Percentiles rank a stretch among this genome's conserved stretches.
Conservation (phyloP, 2,797 vertebrate genomes). For the Hipposideros larvatus region DNA sequence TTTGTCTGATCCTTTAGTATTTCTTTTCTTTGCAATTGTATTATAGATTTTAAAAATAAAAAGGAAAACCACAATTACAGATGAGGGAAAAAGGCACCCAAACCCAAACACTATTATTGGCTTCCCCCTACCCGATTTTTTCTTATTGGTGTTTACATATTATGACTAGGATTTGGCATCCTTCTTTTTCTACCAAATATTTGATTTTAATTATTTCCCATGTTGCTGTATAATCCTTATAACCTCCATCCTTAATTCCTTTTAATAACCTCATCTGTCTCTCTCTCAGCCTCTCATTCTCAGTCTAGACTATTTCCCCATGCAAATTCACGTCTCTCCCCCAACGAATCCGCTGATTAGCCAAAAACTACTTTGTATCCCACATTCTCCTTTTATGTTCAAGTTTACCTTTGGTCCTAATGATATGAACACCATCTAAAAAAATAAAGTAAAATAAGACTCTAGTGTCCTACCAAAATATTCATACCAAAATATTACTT, state of each 20-base stretch:
- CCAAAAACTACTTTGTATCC: background rate
- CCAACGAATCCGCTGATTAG: background rate
- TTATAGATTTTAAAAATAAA: slow-evolving; percentile 77
- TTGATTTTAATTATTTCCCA: slow-evolving; percentile 50
- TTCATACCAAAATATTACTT: background rate
- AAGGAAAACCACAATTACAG: slow-evolving; percentile 78
- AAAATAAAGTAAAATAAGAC: background rate
- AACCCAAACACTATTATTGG: slow-evolving; percentile 11
- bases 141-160: slow-evolving; percentile 10
- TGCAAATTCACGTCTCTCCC: background rate
- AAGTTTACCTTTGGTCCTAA: slow-evolving; percentile 16
- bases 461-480: background rate
- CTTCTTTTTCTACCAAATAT: slow-evolving; percentile 3
- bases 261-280: background rate
- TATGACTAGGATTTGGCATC: background rate
- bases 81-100: background rate
- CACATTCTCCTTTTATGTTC: background rate
- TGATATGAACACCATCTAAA: slow-evolving; percentile 2
- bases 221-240: background rate
- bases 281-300: background rate
- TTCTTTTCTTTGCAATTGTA: slow-evolving; percentile 68
- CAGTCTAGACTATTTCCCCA: background rate
- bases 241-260: background rate
- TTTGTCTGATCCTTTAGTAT: slow-evolving; percentile 78
- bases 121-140: background rate